Evolutionary conservation across 2,888 invertebrate genomes (phyloP).

Genomic region (Catocala fraxini): DNA sequence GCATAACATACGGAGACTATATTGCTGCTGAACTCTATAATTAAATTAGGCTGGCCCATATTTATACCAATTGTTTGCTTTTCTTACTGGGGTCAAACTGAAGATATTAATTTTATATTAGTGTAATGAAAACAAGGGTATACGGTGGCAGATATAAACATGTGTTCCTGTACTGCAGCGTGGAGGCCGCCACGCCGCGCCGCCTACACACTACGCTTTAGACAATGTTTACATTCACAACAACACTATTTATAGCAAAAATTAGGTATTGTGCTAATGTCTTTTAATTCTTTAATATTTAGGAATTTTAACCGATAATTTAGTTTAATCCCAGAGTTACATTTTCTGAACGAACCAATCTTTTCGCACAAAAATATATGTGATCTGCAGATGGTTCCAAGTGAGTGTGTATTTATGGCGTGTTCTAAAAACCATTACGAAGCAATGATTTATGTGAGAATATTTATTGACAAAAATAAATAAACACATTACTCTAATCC

Average conservation of each 20-base stretch:
- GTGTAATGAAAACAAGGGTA: slow-evolving; percentile 61
- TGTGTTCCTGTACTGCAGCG: slow-evolving; percentile 77
- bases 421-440: too few species aligned
- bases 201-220: slow-evolving; percentile 62
- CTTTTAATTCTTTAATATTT: neutral
- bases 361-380: too few species aligned
- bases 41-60: neutral
- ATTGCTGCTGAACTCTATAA: neutral
- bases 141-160: slow-evolving; percentile 74
- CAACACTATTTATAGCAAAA: slow-evolving; percentile 68
- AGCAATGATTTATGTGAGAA: too few species aligned
- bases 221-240: slow-evolving; percentile 69
- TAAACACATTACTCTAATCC: too few species aligned
- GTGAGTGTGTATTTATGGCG: too few species aligned
- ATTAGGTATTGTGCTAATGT: slow-evolving; percentile 34
- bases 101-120: slow-evolving; percentile 41
- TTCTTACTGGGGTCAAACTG: slow-evolving; percentile 28
- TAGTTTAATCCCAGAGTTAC: too few species aligned
- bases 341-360: too few species aligned
- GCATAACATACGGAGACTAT: too few species aligned
- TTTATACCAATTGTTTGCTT: slow-evolving; percentile 24
- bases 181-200: slow-evolving; percentile 62
- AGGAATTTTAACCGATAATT: neutral
- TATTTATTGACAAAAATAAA: too few species aligned
- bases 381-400: too few species aligned